Evolutionary conservation across 2,113 vertebrate species (phyloP), one percentile per base, ranked within the genome.

Genomic region (Cynoglossus semilaevis): DNA sequence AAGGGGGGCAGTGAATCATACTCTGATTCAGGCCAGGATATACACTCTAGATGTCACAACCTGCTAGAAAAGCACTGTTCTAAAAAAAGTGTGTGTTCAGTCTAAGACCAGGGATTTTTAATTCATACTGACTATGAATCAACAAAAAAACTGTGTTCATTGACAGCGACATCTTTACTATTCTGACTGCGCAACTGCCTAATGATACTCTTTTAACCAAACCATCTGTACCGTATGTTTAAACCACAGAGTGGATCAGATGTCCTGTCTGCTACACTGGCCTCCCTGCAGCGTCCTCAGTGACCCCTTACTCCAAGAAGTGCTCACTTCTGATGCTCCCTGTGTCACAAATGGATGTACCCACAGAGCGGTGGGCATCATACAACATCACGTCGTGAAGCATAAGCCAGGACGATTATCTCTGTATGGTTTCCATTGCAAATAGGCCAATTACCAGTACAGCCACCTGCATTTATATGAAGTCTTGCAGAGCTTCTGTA

Each of bases 341-440:
- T 38, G 51, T 36, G 54, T 63, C 10, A 1, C 34, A 55, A 58
- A 67, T 50, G 17, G 48, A 48, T 48, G 36, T 36, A 40, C 61
- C 29, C 29, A 15, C 51, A 29, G 38, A 67, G 36, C 15, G n/a
- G 41, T 53, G 47, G 46, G 44, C 5, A 17, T 15, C 37, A 49
- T 16, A 52, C 45, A 46, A 48, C 50, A 17, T 52, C 70, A 63
- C 8, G 40, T 53, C 35, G 66, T 63, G 58, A 74, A 76, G 68
- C 69, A 76, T 55, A 72, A 65, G 59, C 66, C 49, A 1, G n/a
- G 42, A 55, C 57, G 71, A 77, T 84, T 75, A 80, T 84, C 79
- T 72, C 77, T 70, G 54, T 60, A 35, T 74, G 67, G 45, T 49
- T 73, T 63, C 64, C 17, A 47, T 37, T 70, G 51, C 42, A 70